These are phyloP conservation scores for Scylla paramamosain DNA, from an alignment of 1,140 invertebrate genomes.

Conservation along the genomic window DNA sequence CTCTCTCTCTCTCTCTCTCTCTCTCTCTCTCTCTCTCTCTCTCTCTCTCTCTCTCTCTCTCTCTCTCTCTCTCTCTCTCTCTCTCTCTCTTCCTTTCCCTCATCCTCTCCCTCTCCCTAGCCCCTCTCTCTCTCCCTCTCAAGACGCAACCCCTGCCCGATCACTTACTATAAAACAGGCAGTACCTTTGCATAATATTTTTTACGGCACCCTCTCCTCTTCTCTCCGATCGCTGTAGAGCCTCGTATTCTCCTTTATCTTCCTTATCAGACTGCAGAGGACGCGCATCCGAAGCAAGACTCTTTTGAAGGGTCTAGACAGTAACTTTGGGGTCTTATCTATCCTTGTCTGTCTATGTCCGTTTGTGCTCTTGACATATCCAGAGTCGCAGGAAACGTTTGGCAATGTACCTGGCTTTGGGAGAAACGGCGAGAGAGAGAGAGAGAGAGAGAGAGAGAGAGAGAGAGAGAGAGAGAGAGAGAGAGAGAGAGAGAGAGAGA, in stretches of 20 bases:
- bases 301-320: no score
- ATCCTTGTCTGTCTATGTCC: no score
- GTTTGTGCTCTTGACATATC: no score
- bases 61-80: no score
- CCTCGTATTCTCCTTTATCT: neutral
- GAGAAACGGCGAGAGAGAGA: neutral
- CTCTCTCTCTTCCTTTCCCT: no score
- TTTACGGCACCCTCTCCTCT: neutral
- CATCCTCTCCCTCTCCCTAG: no score
- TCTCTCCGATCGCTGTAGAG: neutral
- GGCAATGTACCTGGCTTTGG: neutral
- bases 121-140: no score
- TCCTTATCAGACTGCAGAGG: neutral
- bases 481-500: no score
- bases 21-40: neutral
- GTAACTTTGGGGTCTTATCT: no score
- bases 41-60: no score
- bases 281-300: neutral
- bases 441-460: neutral
- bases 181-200: neutral
- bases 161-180: neutral
- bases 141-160: neutral
- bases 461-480: conserved; percentile 1
- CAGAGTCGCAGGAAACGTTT: no score
- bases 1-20: neutral